These are phyloP conservation scores for Ariolimax columbianus DNA, from an alignment of 2,888 invertebrate species.

Conservation along the genomic window DNA sequence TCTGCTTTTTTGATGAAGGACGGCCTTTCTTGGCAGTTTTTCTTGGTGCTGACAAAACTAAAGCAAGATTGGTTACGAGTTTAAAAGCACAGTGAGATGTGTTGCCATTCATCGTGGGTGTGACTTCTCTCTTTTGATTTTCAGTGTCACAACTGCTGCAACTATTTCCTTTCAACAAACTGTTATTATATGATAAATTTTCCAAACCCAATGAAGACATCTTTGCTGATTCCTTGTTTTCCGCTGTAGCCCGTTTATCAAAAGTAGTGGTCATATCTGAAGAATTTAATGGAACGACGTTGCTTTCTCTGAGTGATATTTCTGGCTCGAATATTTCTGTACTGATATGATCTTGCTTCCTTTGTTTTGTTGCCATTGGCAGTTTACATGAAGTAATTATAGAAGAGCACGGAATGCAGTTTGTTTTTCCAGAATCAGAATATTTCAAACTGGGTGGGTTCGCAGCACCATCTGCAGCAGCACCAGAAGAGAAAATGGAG, in stretches of 20 bases:
- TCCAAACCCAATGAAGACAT: neutral
- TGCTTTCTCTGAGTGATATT: neutral
- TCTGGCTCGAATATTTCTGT: neutral
- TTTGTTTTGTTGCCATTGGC: too few species aligned
- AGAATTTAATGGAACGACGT: neutral
- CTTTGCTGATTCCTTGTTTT: neutral
- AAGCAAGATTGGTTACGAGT: neutral
- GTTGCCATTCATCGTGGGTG: neutral
- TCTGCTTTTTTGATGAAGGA: slow-evolving; percentile 45
- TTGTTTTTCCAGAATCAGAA: neutral
- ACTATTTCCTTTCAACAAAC: neutral
- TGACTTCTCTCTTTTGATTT: neutral
- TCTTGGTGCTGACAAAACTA: slow-evolving; percentile 32
- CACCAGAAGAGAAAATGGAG: neutral
- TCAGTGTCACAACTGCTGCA: neutral
- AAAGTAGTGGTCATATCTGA: neutral
- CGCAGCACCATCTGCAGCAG: neutral
- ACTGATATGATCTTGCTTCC: neutral
- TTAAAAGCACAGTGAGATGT: neutral
- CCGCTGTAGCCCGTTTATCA: neutral
- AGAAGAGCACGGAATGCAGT: neutral
- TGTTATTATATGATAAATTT: too few species aligned
- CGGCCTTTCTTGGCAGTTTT: slow-evolving; percentile 39
- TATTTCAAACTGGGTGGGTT: neutral
- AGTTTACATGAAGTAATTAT: neutral